Evolutionary conservation across 2,888 invertebrate genomes (phyloP), one percentile per base, ranked within the genome.

Genomic region (Drosophila peninsularis): DNA sequence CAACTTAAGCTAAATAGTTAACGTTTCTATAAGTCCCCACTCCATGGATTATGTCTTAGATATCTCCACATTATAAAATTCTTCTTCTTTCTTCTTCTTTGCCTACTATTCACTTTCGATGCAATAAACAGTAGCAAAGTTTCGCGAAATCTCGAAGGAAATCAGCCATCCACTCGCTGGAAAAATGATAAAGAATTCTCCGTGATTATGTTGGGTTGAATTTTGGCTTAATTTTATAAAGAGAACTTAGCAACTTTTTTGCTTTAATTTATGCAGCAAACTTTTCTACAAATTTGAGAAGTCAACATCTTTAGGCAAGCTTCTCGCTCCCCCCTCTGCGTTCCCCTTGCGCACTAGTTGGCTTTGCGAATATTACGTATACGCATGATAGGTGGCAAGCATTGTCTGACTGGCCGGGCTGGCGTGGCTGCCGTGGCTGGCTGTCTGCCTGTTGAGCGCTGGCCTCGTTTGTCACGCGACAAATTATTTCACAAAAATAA

Each of bases 401-500:
- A 44, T 62, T 62, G 50, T 37, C 57, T 65, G 41, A 21, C 47
- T 44, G 41, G 55, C 32, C 58, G 34, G 21, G 17, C 30, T 45
- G 27, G 10, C 7, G 32, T 62, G 44, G 0, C 60, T 57, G 87
- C 72, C 75, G n/a, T 17, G 47, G 0, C 7, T 24, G 44, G 0
- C 41, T 62, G 52, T 1, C 62, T 65, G 89, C 84, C 84, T 87
- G 88, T 83, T 83, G 89, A 82, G 68, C 69, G 56, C 44, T 64
- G 50, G 21, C 36, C 79, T 81, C 82, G 62, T 76, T 82, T 76
- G 70, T 80, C 83, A 76, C 66, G 78, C 87, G 84, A 86, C 84
- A 83, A 83, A 83, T 83, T 88, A 86, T 88, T 86, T 86, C 65
- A 50, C 62, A 72, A 62, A 71, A 75, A 86, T 86, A 71, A 83